A percentile compares a stretch with the other conserved stretches of the same genome.
Evolutionary conservation across 2,113 vertebrate species (phyloP).

Genomic region (Sphyrna mokarran): DNA sequence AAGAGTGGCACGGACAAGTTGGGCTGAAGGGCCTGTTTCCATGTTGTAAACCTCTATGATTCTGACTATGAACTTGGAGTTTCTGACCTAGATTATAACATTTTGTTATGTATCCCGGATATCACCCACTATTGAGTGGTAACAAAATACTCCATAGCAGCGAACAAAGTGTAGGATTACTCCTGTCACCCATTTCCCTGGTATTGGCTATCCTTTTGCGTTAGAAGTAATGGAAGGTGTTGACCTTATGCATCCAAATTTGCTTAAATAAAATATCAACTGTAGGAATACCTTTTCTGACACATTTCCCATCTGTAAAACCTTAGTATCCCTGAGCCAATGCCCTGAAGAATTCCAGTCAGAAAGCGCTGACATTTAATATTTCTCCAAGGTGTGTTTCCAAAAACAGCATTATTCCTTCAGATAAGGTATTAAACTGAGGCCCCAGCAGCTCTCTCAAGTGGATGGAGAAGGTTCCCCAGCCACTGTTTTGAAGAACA

Average conservation of each 20-base stretch:
- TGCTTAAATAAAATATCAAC: neutral
- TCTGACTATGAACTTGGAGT: no score
- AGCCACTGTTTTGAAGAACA: neutral
- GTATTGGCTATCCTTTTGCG: neutral
- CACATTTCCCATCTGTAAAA: neutral
- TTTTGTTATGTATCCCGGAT: no score
- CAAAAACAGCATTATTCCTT: neutral
- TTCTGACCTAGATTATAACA: no score
- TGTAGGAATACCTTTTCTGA: neutral
- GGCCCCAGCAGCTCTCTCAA: neutral
- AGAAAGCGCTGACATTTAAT: neutral
- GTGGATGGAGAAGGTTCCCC: neutral
- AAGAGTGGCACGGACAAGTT: no score
- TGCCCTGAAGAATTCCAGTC: neutral
- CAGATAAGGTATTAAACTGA: neutral
- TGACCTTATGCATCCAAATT: neutral
- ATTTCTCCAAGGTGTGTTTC: neutral
- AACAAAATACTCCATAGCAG: neutral
- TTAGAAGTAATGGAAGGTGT: neutral
- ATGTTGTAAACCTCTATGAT: no score
- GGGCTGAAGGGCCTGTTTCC: no score
- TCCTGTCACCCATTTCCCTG: neutral
- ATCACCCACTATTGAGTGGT: neutral
- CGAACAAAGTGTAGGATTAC: neutral
- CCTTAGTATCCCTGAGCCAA: neutral